Percentiles rank a stretch among this genome's conserved stretches.
Evolutionary conservation across 2,797 vertebrate species (phyloP).

Genomic region (Gila robusta): DNA sequence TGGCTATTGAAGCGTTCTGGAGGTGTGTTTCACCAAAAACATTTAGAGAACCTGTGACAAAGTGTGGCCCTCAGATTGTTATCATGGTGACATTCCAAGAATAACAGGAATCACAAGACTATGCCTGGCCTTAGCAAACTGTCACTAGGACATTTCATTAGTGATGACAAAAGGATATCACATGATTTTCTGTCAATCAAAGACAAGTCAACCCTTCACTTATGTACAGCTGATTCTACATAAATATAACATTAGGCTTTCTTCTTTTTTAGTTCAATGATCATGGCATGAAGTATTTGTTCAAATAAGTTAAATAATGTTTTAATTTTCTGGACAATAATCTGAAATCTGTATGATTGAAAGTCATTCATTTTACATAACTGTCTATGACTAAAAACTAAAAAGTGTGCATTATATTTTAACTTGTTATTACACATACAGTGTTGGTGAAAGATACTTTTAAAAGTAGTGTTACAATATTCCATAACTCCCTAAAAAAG

Average conservation of each 20-base stretch:
- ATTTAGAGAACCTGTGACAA: slow-evolving; percentile 69
- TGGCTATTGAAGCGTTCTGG: background rate
- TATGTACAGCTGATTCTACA: background rate
- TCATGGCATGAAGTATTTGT: background rate
- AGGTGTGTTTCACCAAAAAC: slow-evolving; percentile 11
- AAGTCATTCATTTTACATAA: background rate
- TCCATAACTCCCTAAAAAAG: background rate
- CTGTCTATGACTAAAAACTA: background rate
- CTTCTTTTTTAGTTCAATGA: background rate
- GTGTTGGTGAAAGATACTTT: background rate
- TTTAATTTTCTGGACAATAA: background rate
- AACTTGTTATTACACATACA: background rate
- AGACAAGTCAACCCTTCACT: background rate
- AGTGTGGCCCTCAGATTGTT: slow-evolving; percentile 64
- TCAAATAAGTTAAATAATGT: background rate
- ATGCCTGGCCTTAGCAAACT: slow-evolving; percentile 25
- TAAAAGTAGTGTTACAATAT: background rate
- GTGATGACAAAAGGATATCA: slow-evolving; percentile 25
- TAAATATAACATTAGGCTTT: background rate
- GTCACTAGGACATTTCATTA: slow-evolving; percentile 32
- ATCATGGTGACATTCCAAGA: slow-evolving; percentile 67
- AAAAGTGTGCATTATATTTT: background rate
- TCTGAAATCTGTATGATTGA: background rate
- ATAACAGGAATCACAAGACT: slow-evolving; percentile 57
- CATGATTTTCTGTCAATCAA: slow-evolving; percentile 18